A percentile compares a stretch with the other conserved stretches of the same genome.
Conservation (phyloP, 53 echinoderm and acorn worm genomes). For the Antedon mediterranea region DNA sequence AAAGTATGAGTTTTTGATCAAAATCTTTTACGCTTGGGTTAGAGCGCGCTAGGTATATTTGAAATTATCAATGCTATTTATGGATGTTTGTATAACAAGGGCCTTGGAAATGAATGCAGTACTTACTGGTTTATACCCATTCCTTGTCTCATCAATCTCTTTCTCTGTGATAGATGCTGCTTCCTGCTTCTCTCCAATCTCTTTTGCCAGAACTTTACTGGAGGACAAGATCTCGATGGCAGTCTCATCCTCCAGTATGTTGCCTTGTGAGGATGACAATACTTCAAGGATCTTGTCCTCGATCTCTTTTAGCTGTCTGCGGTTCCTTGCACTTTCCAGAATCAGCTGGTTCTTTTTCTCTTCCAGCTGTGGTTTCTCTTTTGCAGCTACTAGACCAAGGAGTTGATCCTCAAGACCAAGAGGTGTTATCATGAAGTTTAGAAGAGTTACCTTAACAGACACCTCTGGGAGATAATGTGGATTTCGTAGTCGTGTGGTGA, state of each 20-base stretch:
- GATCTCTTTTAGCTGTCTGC: constrained; percentile 72
- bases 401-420: constrained; percentile 82
- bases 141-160: constrained; percentile 90
- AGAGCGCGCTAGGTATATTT: not conserved
- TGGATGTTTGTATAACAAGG: not conserved
- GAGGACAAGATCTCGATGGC: constrained; percentile 86
- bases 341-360: constrained; percentile 89
- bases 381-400: constrained; percentile 63
- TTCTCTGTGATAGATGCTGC: constrained; percentile 77
- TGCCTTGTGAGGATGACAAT: constrained; percentile 66
- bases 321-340: constrained; percentile 67
- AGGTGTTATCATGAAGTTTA: constrained; percentile 19
- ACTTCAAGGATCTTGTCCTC: constrained; percentile 88
- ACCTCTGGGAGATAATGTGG: constrained; percentile 92
- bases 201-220: constrained; percentile 67
- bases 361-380: constrained; percentile 76
- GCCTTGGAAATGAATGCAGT: not conserved
- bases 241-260: constrained; percentile 91
- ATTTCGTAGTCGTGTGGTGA: constrained; percentile 80
- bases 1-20: too few relatives aligned
- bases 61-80: too few relatives aligned
- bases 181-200: constrained; percentile 88
- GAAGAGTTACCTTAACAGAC: constrained; percentile 54
- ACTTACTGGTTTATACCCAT: constrained; percentile 94
- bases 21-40: too few relatives aligned